phyloP scores from a whole-genome alignment of 2,797 vertebrate species.

The Sarcoramphus papa region DNA sequence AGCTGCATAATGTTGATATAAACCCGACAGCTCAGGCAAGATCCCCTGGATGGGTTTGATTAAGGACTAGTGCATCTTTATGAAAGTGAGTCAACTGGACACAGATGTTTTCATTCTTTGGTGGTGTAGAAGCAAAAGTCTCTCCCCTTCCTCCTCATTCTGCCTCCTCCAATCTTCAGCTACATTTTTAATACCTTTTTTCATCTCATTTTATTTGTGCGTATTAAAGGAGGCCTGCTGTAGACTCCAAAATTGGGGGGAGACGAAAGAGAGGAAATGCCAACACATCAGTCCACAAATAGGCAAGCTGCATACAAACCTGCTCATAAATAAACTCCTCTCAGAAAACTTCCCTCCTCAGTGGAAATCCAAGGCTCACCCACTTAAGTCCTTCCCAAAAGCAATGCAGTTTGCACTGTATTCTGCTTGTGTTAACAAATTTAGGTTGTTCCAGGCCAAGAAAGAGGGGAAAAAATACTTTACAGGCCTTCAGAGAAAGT shows the following conservation, averaged over 20 bases:
- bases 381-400: neutral
- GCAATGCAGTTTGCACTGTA: neutral
- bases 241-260: neutral
- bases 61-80: neutral
- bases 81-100: neutral
- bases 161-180: neutral
- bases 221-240: neutral
- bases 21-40: neutral
- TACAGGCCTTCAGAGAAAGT: neutral
- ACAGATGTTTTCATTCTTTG: neutral
- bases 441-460: neutral
- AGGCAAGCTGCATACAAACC: neutral
- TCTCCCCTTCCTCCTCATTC: neutral
- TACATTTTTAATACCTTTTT: neutral
- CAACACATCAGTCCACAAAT: neutral
- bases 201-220: neutral
- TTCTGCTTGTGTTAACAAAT: neutral
- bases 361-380: neutral
- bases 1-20: neutral
- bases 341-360: neutral
- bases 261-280: neutral
- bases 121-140: neutral
- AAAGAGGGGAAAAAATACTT: neutral
- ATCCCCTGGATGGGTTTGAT: neutral
- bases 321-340: neutral